A percentile compares a stretch with the other conserved stretches of the same genome.
Evolutionary conservation across 1,140 invertebrate species (phyloP).

Genomic region (Dinothrombium tinctorium): DNA sequence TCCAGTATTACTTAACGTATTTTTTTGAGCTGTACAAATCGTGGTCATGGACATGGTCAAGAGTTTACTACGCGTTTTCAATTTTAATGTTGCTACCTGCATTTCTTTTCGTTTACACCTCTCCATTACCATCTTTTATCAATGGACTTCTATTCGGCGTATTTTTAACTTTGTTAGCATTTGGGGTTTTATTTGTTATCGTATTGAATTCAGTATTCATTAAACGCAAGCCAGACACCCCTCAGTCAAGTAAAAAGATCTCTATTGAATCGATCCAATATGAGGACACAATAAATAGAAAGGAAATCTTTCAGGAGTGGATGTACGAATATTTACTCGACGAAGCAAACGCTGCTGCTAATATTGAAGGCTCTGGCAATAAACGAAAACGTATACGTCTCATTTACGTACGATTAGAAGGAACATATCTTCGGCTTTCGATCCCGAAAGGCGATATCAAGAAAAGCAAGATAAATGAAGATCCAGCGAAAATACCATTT

Average conservation of each 20-base stretch:
- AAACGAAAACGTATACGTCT: constrained; percentile 53
- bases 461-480: constrained; percentile 48
- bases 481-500: neutral
- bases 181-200: too few species aligned
- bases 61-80: too few species aligned
- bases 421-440: constrained; percentile 41
- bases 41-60: too few species aligned
- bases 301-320: constrained; percentile 38
- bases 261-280: constrained; percentile 1
- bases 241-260: neutral
- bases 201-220: too few species aligned
- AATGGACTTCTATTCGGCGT: too few species aligned
- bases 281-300: neutral
- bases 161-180: too few species aligned
- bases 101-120: too few species aligned
- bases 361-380: constrained; percentile 37
- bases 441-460: constrained; percentile 39
- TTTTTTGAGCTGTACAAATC: too few species aligned
- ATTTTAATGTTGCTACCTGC: too few species aligned
- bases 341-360: constrained; percentile 11
- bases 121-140: too few species aligned
- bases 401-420: constrained; percentile 59
- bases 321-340: constrained; percentile 46
- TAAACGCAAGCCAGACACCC: neutral
- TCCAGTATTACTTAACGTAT: neutral